These are phyloP conservation scores for Chaetura pelagica DNA, from an alignment of 2,113 vertebrate species.

Conservation along the genomic window DNA sequence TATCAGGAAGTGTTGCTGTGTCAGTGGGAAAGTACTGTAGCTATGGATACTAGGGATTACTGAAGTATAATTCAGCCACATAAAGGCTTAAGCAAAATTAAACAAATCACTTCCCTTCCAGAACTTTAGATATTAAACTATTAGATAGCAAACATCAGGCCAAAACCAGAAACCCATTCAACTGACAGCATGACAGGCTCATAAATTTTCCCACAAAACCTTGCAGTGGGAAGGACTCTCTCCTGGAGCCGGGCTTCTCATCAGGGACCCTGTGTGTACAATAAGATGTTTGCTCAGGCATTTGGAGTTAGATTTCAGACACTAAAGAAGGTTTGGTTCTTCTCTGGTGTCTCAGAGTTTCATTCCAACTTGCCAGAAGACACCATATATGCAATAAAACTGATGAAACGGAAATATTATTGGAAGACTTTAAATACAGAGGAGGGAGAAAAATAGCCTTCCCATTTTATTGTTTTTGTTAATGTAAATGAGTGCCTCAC, in stretches of 20 bases:
- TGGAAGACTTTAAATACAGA: conserved; percentile 5
- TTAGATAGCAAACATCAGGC: neutral
- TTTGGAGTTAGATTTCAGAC: conserved; percentile 6
- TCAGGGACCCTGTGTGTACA: conserved; percentile 49
- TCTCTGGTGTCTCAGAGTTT: conserved; percentile 3
- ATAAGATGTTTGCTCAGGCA: conserved; percentile 53
- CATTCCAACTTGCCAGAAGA: conserved; percentile 21
- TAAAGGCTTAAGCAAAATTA: conserved; percentile 57
- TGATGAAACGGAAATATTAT: neutral
- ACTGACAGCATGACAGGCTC: conserved; percentile 42
- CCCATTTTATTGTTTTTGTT: neutral
- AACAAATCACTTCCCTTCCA: conserved; percentile 68
- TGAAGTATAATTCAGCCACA: conserved; percentile 62
- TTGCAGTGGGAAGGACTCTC: conserved; percentile 14
- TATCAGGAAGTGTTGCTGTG: conserved; percentile 37
- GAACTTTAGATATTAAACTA: conserved; percentile 63
- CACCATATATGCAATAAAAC: neutral
- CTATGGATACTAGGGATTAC: conserved; percentile 69
- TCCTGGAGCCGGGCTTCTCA: conserved; percentile 20
- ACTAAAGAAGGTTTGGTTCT: conserved; percentile 18
- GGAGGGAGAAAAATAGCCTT: neutral
- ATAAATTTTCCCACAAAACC: conserved; percentile 65
- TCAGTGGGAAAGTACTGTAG: conserved; percentile 62
- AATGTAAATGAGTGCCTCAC: neutral
- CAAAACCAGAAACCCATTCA: conserved; percentile 62